Percentiles rank a stretch among this genome's conserved stretches.
These are phyloP conservation scores for Panthera leo DNA, from an alignment of 2,113 vertebrate species.

Conservation along the genomic window DNA sequence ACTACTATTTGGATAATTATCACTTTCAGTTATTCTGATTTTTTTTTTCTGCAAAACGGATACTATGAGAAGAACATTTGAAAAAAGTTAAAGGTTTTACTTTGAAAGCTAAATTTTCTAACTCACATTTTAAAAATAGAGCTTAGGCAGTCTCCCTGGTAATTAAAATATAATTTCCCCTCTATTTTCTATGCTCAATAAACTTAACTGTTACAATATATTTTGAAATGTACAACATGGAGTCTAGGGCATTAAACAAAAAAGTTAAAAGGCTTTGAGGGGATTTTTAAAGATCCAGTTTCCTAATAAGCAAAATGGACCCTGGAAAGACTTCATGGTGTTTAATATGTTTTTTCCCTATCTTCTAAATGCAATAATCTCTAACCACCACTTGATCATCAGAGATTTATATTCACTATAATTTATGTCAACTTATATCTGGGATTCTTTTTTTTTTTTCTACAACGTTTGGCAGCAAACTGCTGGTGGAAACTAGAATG, in stretches of 20 bases:
- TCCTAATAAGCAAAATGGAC: not conserved
- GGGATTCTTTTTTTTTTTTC: not conserved
- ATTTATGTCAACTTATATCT: slow-evolving; percentile 85
- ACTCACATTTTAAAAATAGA: slow-evolving; percentile 49
- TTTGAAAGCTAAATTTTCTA: slow-evolving; percentile 10
- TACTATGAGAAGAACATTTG: slow-evolving; percentile 51
- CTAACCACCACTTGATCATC: slow-evolving; percentile 76
- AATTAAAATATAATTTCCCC: slow-evolving; percentile 70
- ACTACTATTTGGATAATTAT: slow-evolving; percentile 40
- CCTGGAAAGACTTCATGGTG: slow-evolving; percentile 47
- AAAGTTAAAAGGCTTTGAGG: slow-evolving; percentile 43
- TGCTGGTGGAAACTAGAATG: slow-evolving; percentile 83
- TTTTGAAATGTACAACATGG: slow-evolving; percentile 43
- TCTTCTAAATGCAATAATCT: slow-evolving; percentile 80
- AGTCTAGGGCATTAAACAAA: slow-evolving; percentile 1
- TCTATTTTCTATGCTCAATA: slow-evolving; percentile 73
- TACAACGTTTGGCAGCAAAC: slow-evolving; percentile 82
- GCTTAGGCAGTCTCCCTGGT: not conserved
- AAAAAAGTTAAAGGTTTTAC: slow-evolving; percentile 53
- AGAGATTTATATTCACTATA: slow-evolving; percentile 80
- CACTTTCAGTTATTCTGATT: slow-evolving; percentile 52
- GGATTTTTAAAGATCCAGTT: slow-evolving; percentile 24
- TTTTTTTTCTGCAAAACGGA: slow-evolving; percentile 56
- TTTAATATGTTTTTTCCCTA: slow-evolving; percentile 76
- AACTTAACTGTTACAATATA: slow-evolving; percentile 66